A percentile compares a stretch with the other conserved stretches of the same genome.
Conservation (phyloP, 2,113 vertebrate genomes). For the Oreochromis aureus region DNA sequence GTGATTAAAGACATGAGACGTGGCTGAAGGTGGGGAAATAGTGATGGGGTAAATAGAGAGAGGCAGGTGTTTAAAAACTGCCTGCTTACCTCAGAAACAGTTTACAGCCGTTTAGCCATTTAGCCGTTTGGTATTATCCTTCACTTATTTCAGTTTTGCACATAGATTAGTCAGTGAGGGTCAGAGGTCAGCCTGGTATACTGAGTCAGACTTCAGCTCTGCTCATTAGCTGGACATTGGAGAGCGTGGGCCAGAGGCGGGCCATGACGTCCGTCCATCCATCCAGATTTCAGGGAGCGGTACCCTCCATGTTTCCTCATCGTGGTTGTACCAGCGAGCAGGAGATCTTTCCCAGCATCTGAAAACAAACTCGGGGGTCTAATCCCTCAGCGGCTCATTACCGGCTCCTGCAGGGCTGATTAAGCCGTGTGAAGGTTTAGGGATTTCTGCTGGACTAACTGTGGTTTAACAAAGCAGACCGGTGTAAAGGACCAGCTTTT, state of each 20-base stretch:
- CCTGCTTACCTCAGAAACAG: background rate
- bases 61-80: background rate
- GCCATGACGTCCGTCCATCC: background rate
- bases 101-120: background rate
- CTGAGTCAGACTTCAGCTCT: background rate
- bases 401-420: conserved; percentile 54
- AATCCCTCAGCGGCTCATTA: conserved; percentile 74
- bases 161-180: background rate
- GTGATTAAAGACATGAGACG: background rate
- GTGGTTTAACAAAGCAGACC: background rate
- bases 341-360: conserved; percentile 29
- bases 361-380: conserved; percentile 50
- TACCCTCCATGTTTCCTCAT: background rate
- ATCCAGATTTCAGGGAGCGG: background rate
- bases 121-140: background rate
- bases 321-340: background rate
- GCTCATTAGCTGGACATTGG: conserved; percentile 20
- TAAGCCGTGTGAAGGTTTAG: conserved; percentile 42
- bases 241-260: background rate
- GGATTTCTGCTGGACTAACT: conserved; percentile 45
- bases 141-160: background rate
- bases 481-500: background rate
- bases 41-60: background rate
- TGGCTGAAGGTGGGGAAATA: background rate
- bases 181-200: background rate